These are phyloP conservation scores for Euplagia quadripunctaria DNA, from an alignment of 2,888 invertebrate genomes.

Conservation along the genomic window DNA sequence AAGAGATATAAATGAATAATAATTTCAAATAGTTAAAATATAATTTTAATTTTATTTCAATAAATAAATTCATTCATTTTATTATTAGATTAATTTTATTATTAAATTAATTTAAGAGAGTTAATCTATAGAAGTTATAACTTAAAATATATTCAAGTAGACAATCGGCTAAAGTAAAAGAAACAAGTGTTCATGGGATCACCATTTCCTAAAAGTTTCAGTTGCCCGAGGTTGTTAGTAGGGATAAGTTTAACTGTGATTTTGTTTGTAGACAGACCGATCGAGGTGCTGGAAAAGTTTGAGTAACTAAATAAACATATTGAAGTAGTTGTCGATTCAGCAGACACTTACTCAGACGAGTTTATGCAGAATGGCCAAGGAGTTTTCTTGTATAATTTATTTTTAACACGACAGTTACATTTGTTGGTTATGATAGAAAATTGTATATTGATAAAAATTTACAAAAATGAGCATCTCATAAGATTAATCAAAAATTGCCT, in stretches of 20 bases:
- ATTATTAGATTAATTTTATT: neutral
- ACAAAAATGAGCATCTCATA: too few relatives aligned
- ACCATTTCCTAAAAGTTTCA: constrained; percentile 17
- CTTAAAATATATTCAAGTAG: neutral
- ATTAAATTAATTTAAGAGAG: neutral
- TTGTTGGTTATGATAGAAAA: too few relatives aligned
- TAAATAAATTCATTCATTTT: too few relatives aligned
- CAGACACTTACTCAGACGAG: neutral
- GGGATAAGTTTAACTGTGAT: constrained; percentile 22
- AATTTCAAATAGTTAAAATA: too few relatives aligned
- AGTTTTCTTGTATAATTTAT: neutral
- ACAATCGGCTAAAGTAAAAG: neutral
- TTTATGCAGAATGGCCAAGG: neutral
- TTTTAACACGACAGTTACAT: neutral
- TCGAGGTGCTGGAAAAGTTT: constrained; percentile 11
- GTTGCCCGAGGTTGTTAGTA: neutral
- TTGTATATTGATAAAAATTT: too few relatives aligned
- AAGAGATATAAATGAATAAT: too few relatives aligned
- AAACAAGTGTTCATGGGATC: constrained; percentile 3
- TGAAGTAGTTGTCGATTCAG: constrained; percentile 13
- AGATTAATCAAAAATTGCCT: too few relatives aligned
- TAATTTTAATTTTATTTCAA: too few relatives aligned
- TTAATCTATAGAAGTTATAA: neutral
- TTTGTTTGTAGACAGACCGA: constrained; percentile 20
- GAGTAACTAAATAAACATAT: constrained; percentile 13